These are phyloP conservation scores for Zaprionus ghesquierei DNA, from an alignment of 1,140 invertebrate genomes.

Conservation along the genomic window DNA sequence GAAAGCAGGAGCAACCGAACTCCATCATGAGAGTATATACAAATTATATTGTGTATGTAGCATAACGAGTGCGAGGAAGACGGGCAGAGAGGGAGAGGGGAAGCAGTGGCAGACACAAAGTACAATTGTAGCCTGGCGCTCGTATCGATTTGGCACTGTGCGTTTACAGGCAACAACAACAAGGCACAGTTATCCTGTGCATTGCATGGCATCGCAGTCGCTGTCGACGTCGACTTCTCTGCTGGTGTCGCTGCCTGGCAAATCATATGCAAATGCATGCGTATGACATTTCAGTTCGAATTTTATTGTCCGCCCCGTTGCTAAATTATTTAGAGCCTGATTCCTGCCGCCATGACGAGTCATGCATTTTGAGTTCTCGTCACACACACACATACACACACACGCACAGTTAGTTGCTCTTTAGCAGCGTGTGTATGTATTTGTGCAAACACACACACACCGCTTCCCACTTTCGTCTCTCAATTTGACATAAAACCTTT, in stretches of 20 bases:
- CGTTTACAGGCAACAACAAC: slow-evolving; percentile 20
- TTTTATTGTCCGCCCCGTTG: slow-evolving; percentile 77
- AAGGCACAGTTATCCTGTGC: slow-evolving; percentile 1
- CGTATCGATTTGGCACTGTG: slow-evolving; percentile 21
- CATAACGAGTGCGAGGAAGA: not conserved
- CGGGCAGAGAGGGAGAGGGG: not conserved
- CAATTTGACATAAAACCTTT: slow-evolving; percentile 79
- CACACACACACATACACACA: slow-evolving; percentile 50
- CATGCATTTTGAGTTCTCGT: slow-evolving; percentile 67
- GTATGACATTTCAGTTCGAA: slow-evolving; percentile 79
- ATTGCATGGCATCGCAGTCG: slow-evolving; percentile 9
- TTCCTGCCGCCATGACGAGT: slow-evolving; percentile 68
- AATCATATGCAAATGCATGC: slow-evolving; percentile 79
- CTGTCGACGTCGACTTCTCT: not conserved
- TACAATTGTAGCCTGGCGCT: slow-evolving; percentile 15
- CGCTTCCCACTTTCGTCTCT: slow-evolving; percentile 42
- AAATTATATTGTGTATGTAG: slow-evolving; percentile 34
- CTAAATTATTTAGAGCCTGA: slow-evolving; percentile 80
- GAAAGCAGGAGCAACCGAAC: not conserved
- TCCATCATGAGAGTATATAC: slow-evolving; percentile 29
- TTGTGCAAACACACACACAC: not conserved
- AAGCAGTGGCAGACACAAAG: not conserved
- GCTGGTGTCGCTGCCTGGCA: slow-evolving; percentile 26
- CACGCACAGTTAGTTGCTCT: slow-evolving; percentile 29
- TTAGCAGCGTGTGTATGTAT: slow-evolving; percentile 18